Base-by-base conservation (phyloP, 1,140 invertebrate genomes). In the Drosophila fuyamai region DNA sequence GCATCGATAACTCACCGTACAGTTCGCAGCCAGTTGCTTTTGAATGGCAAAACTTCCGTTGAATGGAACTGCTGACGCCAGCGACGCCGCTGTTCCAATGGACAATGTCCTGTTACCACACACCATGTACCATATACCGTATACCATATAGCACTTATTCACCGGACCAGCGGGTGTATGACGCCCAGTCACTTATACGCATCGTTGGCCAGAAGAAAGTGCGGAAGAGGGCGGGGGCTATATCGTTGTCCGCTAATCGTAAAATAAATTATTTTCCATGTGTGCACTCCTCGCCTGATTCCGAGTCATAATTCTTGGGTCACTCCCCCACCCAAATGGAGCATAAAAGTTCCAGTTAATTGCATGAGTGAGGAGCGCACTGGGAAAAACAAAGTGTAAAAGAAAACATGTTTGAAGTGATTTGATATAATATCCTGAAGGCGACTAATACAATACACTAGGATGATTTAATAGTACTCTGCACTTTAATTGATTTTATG, bases 231-330 rank as follows among this genome's bases (percentile, higher is more conserved):
- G 13, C 14, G 38, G 13, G 5, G 46, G 62, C 38, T 35, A 55
- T 44, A 54, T 48, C 54, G 50, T 36, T 48, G 55, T 44, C 41
- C 76, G 70, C 76, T 77, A 80, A 86, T 89, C 83, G 76, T 89
- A 89, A 88, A 88, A 88, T 88, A 88, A 88, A 88, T 88, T 88
- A 86, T 88, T 89, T 88, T 82, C 48, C 78, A 76, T 86, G 63
- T 75, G 80, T 63, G 65, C 60, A 56, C 63, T 58, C 55, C 65
- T 44, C 66, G 83, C 83, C 82, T 88, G 82, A 82, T 86, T 86
- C 59, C 55, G 60, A 54, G 79, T 85, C 76, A 86, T 86, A 86
- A 86, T 79, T 86, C 82, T 86, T 86, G 65, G 50, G 70, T 72
- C 48, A 61, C 76, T 61, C 56, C 36, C 43, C 12, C 23, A 0